Evolutionary conservation across 2,888 invertebrate genomes (phyloP).

Genomic region (Oxycera nigricornis): DNA sequence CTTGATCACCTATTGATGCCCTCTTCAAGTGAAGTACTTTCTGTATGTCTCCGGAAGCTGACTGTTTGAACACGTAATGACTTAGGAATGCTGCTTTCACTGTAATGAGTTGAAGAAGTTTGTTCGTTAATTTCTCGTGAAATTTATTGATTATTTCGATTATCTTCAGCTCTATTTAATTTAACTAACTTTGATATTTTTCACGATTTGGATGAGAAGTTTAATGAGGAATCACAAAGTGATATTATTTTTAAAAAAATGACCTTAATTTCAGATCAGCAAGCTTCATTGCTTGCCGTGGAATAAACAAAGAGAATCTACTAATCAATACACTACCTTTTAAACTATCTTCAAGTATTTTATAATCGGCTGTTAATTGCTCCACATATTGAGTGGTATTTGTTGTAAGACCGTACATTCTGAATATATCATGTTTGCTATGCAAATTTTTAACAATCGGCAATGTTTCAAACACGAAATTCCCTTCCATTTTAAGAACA

Average conservation of each 20-base stretch:
- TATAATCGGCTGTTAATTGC: not conserved
- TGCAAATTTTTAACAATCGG: constrained; percentile 52
- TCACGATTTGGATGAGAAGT: no score
- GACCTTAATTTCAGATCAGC: no score
- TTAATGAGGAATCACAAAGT: no score
- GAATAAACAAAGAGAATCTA: no score
- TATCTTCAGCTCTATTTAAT: no score
- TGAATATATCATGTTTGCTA: constrained; percentile 39
- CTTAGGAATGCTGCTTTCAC: constrained; percentile 50
- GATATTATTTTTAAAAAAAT: no score
- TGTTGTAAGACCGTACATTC: not conserved
- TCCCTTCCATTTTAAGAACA: constrained; percentile 44
- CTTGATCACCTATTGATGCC: constrained; percentile 10
- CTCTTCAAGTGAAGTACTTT: constrained; percentile 49
- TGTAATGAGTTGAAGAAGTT: no score
- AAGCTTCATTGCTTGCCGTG: no score
- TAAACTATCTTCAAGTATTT: not conserved
- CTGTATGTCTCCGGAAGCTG: constrained; percentile 49
- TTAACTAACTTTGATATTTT: no score
- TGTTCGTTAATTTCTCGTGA: no score
- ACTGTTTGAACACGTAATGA: constrained; percentile 54
- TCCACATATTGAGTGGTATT: not conserved
- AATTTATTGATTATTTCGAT: no score
- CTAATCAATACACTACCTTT: constrained; percentile 18
- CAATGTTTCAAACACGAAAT: constrained; percentile 53